These are phyloP conservation scores for Coilia nasus DNA, from an alignment of 2,797 vertebrate genomes.

Conservation along the genomic window DNA sequence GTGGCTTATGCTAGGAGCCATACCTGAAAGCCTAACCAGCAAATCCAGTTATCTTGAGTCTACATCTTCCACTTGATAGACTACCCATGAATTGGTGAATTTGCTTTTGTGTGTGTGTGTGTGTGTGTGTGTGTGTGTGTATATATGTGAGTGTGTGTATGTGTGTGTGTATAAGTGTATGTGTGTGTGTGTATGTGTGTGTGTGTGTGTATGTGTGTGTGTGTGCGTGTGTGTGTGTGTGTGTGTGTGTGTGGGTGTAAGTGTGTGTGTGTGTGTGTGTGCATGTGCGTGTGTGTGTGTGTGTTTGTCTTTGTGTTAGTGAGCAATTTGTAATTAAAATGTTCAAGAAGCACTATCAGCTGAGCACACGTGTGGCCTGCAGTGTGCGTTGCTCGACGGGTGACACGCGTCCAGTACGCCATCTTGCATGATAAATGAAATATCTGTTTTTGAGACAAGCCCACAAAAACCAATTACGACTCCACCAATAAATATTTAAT, in stretches of 20 bases:
- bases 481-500: slow-evolving; percentile 57
- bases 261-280: not conserved
- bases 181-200: slow-evolving; percentile 20
- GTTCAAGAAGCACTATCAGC: slow-evolving; percentile 29
- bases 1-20: slow-evolving; percentile 11
- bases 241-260: not conserved
- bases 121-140: not conserved
- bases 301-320: not conserved
- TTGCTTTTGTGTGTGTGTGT: not conserved
- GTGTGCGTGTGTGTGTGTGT: slow-evolving; percentile 15
- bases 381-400: slow-evolving; percentile 13
- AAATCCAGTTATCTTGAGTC: slow-evolving; percentile 39
- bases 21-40: slow-evolving; percentile 22
- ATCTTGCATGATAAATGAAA: slow-evolving; percentile 54
- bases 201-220: slow-evolving; percentile 20
- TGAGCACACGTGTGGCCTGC: not conserved
- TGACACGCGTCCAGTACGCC: slow-evolving; percentile 32
- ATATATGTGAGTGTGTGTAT: no score
- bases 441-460: slow-evolving; percentile 49
- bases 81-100: not conserved
- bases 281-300: slow-evolving; percentile 1
- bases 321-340: slow-evolving; percentile 40
- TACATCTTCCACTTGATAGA: not conserved
- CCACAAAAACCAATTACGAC: slow-evolving; percentile 52
- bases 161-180: not conserved